phyloP scores from a whole-genome alignment of 1,140 invertebrate genomes.

The Anthonomus grandis region DNA sequence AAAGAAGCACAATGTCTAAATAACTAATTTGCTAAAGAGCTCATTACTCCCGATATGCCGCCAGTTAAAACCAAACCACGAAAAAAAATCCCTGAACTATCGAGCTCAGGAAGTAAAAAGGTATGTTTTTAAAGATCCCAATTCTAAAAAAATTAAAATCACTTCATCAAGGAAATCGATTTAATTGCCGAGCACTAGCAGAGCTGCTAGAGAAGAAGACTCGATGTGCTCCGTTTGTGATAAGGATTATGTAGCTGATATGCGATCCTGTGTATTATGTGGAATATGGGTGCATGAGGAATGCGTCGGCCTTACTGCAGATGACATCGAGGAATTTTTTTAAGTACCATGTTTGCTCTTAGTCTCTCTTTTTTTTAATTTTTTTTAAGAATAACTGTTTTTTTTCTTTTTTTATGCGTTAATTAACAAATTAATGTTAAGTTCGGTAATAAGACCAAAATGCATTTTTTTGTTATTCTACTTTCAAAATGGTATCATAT shows the following conservation, averaged over 20 bases:
- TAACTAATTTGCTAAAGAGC: background rate
- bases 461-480: background rate
- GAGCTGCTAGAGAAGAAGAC: background rate
- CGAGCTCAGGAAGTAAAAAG: too few species aligned
- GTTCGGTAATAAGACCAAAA: background rate
- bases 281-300: too few species aligned
- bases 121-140: background rate
- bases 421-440: too few species aligned
- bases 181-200: background rate
- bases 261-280: background rate
- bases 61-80: too few species aligned
- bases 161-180: too few species aligned
- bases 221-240: background rate
- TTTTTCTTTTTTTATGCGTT: too few species aligned
- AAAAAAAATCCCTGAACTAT: too few species aligned
- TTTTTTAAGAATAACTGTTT: too few species aligned
- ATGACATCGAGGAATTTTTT: background rate
- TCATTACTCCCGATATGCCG: too few species aligned
- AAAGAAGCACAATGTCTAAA: background rate
- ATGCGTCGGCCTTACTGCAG: background rate
- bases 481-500: background rate
- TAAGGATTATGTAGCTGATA: background rate
- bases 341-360: too few species aligned
- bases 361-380: too few species aligned
- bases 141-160: background rate